These are phyloP conservation scores for Stomatorhinus ivindoensis DNA, from an alignment of 2,113 vertebrate species.

Conservation along the genomic window DNA sequence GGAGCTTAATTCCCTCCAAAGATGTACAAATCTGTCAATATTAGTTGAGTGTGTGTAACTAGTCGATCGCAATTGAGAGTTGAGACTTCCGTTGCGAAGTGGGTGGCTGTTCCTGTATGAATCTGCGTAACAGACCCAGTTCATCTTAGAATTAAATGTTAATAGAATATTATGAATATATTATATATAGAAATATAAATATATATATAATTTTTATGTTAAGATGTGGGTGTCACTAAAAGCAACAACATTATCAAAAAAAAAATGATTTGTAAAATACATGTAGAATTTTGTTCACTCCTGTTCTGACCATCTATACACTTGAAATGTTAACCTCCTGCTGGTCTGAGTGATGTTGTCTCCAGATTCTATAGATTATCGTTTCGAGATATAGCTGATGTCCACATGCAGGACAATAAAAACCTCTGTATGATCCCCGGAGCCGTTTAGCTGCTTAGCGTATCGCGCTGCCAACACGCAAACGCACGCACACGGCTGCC, in stretches of 20 bases:
- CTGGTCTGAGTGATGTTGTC: conserved; percentile 62
- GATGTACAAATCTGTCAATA: conserved; percentile 52
- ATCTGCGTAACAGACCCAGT: conserved; percentile 33
- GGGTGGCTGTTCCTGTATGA: conserved; percentile 47
- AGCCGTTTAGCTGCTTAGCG: conserved; percentile 42
- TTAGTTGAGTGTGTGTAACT: conserved; percentile 63
- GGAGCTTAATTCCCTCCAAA: conserved; percentile 50
- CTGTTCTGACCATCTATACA: conserved; percentile 53
- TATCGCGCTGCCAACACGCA: conserved; percentile 44
- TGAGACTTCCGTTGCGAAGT: conserved; percentile 48
- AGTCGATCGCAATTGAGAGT: conserved; percentile 60
- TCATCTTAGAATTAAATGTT: conserved; percentile 69
- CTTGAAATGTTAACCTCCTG: conserved; percentile 63
- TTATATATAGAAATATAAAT: conserved; percentile 67
- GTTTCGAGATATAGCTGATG: conserved; percentile 52
- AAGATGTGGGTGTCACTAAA: conserved; percentile 70
- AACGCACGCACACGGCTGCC: conserved; percentile 37
- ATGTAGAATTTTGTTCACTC: conserved; percentile 60
- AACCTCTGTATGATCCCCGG: conserved; percentile 38
- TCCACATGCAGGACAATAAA: conserved; percentile 47
- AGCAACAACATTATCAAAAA: conserved; percentile 60
- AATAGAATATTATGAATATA: conserved; percentile 67
- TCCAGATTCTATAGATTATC: conserved; percentile 57
- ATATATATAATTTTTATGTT: conserved; percentile 75
- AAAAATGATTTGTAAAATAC: conserved; percentile 52